phyloP scores from a whole-genome alignment of 2,113 vertebrate species.

The Hippocampus abdominalis region DNA sequence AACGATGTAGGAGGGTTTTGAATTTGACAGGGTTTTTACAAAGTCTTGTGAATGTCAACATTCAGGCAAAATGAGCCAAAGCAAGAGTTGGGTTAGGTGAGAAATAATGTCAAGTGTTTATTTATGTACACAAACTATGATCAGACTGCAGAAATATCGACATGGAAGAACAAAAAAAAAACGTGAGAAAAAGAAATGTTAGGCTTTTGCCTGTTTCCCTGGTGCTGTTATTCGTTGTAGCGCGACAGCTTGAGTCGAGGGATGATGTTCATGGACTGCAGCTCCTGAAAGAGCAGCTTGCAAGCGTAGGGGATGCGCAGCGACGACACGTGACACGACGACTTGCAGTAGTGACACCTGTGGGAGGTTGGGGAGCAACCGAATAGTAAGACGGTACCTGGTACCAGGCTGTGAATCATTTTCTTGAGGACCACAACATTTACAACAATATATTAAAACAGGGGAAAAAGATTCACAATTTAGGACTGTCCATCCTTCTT shows the following conservation, averaged over 20 bases:
- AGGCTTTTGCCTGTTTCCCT: background rate
- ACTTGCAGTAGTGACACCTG: slow-evolving; percentile 99
- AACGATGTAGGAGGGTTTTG: background rate
- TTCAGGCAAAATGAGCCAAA: background rate
- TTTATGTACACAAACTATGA: slow-evolving; percentile 58
- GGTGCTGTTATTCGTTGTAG: slow-evolving; percentile 83
- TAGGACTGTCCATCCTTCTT: no score
- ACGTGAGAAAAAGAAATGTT: background rate
- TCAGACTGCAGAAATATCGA: background rate
- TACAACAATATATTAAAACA: no score
- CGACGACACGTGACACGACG: slow-evolving; percentile 92
- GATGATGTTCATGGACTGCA: slow-evolving; percentile 99
- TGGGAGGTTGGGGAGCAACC: background rate
- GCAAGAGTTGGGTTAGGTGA: slow-evolving; percentile 24
- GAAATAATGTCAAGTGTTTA: slow-evolving; percentile 48
- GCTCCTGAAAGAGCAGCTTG: slow-evolving; percentile 96
- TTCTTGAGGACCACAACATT: no score
- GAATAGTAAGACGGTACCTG: slow-evolving; percentile 12
- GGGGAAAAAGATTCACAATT: no score
- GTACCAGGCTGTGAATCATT: no score
- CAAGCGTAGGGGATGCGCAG: slow-evolving; percentile 95
- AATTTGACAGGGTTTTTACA: background rate
- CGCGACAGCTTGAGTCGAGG: slow-evolving; percentile 90
- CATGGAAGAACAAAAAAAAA: background rate
- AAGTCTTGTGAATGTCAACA: background rate